A percentile compares a stretch with the other conserved stretches of the same genome.
phyloP scores from a whole-genome alignment of 1,140 invertebrate genomes.

The Sinella curviseta region DNA sequence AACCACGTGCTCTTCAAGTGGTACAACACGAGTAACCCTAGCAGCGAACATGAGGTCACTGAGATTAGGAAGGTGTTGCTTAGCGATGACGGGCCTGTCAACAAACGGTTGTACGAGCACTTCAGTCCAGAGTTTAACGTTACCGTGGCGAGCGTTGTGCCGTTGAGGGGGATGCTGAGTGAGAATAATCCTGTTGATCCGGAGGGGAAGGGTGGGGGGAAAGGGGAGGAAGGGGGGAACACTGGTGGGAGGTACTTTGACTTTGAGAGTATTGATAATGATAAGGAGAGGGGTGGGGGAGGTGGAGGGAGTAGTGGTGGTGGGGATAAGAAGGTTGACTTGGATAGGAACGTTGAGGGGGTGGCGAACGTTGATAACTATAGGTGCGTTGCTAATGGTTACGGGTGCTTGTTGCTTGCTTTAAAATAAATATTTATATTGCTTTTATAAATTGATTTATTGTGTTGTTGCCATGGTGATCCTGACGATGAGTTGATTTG shows the following conservation, averaged over 20 bases:
- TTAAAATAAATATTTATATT: not conserved
- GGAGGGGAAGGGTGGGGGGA: not conserved
- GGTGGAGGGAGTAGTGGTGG: not conserved
- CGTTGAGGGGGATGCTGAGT: conserved; percentile 49
- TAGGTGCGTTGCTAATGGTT: not conserved
- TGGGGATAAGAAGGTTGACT: not conserved
- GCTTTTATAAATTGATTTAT: not conserved
- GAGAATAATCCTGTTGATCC: conserved; percentile 1
- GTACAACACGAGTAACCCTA: conserved; percentile 73
- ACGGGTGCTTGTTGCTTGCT: not conserved
- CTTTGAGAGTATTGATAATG: conserved; percentile 18
- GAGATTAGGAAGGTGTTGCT: conserved; percentile 66
- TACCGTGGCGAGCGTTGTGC: conserved; percentile 57
- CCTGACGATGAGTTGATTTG: conserved; percentile 23
- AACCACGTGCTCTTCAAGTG: conserved; percentile 67
- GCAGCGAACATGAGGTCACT: conserved; percentile 74
- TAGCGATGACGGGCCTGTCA: conserved; percentile 57
- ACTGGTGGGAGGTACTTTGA: conserved; percentile 18
- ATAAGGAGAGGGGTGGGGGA: not conserved
- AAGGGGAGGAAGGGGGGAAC: not conserved
- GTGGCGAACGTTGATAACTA: not conserved
- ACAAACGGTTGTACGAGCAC: conserved; percentile 65
- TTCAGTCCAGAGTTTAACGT: conserved; percentile 79
- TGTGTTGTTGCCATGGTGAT: conserved; percentile 24
- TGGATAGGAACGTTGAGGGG: not conserved